A percentile compares a stretch with the other conserved stretches of the same genome.
Conservation (phyloP, 2,113 vertebrate genomes). For the Rousettus leschenaultii region DNA sequence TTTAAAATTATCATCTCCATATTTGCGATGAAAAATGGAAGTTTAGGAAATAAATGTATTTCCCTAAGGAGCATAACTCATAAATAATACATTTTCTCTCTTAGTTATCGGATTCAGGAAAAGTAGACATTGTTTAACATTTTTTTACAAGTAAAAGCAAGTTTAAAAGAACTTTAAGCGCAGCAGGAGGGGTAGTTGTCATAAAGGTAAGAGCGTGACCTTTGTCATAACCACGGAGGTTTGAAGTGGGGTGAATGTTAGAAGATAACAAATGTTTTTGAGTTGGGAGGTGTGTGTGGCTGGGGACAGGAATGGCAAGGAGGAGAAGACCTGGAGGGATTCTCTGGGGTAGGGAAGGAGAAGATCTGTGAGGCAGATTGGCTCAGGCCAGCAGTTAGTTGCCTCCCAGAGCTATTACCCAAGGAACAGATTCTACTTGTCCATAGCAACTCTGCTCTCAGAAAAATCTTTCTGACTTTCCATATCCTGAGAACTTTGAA, state of each 20-base stretch:
- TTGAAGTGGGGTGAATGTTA: not conserved
- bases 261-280: not conserved
- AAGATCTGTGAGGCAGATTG: not conserved
- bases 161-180: not conserved
- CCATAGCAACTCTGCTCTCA: not conserved
- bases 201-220: not conserved
- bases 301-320: accelerated
- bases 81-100: not conserved
- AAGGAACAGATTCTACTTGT: not conserved
- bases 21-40: not conserved
- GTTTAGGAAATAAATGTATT: not conserved
- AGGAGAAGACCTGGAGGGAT: not conserved
- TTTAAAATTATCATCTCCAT: not conserved
- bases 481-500: not conserved
- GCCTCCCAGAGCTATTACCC: not conserved
- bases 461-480: not conserved
- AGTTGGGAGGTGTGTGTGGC: not conserved
- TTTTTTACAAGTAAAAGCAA: not conserved
- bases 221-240: not conserved
- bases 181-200: not conserved
- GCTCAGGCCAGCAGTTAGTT: not conserved
- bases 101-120: not conserved
- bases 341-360: not conserved
- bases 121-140: not conserved
- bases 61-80: not conserved